phyloP scores from a whole-genome alignment of 2,888 invertebrate genomes.

The Parthenolecanium corni region DNA sequence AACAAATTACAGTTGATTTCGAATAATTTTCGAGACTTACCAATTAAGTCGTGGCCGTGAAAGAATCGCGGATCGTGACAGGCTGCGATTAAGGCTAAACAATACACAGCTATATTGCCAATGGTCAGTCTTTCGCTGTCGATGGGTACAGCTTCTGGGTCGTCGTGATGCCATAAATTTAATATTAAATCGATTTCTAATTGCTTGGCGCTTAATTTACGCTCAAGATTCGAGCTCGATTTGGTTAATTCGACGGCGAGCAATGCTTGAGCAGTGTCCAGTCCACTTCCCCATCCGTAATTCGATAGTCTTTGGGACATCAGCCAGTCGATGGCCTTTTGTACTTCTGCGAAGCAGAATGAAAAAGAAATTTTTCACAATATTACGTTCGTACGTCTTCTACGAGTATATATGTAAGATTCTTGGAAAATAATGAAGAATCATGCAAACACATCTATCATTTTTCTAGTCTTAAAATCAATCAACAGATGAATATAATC shows the following conservation, averaged over 20 bases:
- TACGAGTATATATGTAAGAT: too few species aligned
- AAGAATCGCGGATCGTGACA: constrained; percentile 77
- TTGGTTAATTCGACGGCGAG: constrained; percentile 61
- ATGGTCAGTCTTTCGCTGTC: constrained; percentile 41
- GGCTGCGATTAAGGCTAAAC: constrained; percentile 63
- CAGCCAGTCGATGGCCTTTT: constrained; percentile 60
- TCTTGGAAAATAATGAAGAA: too few species aligned
- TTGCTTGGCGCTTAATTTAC: constrained; percentile 70
- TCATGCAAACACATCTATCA: too few species aligned
- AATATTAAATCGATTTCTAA: constrained; percentile 77
- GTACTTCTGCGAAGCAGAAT: constrained; percentile 38
- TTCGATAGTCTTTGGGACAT: constrained; percentile 59
- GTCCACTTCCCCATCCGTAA: constrained; percentile 62
- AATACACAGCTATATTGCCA: constrained; percentile 63
- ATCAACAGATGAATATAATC: too few species aligned
- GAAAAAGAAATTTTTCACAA: background rate
- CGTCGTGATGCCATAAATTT: constrained; percentile 59
- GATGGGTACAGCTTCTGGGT: constrained; percentile 29
- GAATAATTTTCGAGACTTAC: constrained; percentile 41
- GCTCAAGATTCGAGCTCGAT: constrained; percentile 49
- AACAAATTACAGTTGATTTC: background rate
- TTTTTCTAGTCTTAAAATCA: too few species aligned
- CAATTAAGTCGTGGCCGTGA: constrained; percentile 72
- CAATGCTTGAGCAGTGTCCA: constrained; percentile 71
- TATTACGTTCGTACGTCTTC: too few species aligned